phyloP scores from a whole-genome alignment of 2,113 vertebrate species.

The Vimba vimba region DNA sequence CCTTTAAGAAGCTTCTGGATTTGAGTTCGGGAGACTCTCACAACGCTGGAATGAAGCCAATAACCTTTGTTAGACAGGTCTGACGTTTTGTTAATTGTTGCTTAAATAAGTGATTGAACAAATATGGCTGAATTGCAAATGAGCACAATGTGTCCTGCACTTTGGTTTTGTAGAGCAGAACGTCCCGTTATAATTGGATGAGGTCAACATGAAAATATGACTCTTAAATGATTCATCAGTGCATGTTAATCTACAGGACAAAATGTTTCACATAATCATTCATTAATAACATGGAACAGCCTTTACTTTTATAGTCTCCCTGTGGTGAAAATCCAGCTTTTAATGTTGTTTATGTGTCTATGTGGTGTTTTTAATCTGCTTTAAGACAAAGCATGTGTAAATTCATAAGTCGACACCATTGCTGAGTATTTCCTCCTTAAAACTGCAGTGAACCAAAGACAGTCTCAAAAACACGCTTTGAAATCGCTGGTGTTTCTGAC shows the following conservation, averaged over 20 bases:
- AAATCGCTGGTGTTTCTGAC: no score
- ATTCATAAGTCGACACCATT: no score
- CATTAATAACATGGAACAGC: background rate
- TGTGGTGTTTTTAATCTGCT: no score
- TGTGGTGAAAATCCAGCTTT: no score
- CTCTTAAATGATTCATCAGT: background rate
- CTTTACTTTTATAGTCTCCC: background rate
- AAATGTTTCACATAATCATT: background rate
- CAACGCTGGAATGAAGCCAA: slow-evolving; percentile 56
- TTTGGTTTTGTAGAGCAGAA: background rate
- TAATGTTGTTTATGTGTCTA: no score
- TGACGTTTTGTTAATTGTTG: background rate
- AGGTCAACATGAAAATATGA: no score
- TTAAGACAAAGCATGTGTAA: no score
- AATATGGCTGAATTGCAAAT: background rate
- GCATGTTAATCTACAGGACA: background rate
- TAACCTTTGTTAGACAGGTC: slow-evolving; percentile 70
- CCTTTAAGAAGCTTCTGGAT: slow-evolving; percentile 60
- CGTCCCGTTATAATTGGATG: no score
- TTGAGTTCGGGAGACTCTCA: slow-evolving; percentile 61
- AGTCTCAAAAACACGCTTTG: no score
- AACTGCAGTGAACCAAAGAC: no score
- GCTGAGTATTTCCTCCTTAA: no score
- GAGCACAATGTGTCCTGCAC: background rate
- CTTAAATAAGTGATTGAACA: background rate